Conservation (phyloP, 2,797 vertebrate species). For the Pseudomugil gertrudae region DNA sequence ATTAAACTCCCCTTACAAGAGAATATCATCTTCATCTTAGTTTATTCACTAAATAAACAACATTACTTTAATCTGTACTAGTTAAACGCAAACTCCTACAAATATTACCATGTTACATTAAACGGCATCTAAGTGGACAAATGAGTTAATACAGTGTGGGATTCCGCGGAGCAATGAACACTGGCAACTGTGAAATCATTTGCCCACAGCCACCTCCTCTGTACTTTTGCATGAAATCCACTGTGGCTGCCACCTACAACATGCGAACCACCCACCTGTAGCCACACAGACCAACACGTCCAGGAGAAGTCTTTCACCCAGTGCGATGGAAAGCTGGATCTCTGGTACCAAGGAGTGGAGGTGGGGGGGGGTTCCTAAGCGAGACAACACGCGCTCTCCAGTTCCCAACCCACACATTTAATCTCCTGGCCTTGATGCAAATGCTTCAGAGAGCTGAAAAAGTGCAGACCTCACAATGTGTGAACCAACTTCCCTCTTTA, state of each 20-base stretch:
- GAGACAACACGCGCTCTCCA: constrained; percentile 74
- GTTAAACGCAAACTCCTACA: constrained; percentile 52
- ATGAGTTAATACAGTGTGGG: constrained; percentile 56
- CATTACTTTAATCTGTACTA: constrained; percentile 5
- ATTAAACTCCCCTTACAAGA: background rate
- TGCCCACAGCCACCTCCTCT: constrained; percentile 76
- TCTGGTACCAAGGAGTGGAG: constrained; percentile 57
- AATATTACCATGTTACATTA: constrained; percentile 57
- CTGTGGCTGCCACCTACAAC: constrained; percentile 75
- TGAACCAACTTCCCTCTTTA: constrained; percentile 74
- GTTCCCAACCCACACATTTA: constrained; percentile 82
- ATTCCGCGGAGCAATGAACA: constrained; percentile 65
- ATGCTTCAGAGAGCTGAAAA: constrained; percentile 74
- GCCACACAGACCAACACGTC: constrained; percentile 69
- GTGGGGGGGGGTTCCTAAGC: constrained; percentile 52
- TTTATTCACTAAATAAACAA: constrained; percentile 9
- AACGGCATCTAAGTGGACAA: constrained; percentile 57
- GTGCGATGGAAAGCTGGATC: constrained; percentile 72
- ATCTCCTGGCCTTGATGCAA: constrained; percentile 83
- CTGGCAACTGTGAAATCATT: constrained; percentile 68
- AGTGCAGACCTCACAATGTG: constrained; percentile 61
- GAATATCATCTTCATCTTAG: background rate
- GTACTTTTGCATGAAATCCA: constrained; percentile 70
- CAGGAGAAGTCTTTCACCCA: constrained; percentile 76
- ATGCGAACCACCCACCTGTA: constrained; percentile 78